phyloP scores from a whole-genome alignment of 2,113 vertebrate genomes.

The Phrynosoma blainvillii region DNA sequence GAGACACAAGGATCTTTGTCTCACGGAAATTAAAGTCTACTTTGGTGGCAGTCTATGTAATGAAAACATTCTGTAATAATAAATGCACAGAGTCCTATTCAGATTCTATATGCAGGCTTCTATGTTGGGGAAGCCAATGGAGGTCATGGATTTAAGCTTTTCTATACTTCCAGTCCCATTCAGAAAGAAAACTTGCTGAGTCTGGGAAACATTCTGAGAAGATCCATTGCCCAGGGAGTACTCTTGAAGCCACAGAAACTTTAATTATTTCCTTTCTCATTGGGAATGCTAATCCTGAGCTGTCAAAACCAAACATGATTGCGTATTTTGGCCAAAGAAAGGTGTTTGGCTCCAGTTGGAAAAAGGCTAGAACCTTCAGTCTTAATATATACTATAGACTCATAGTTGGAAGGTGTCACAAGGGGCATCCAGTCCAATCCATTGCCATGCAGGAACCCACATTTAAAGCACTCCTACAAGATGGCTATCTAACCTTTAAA shows the following conservation, averaged over 20 bases:
- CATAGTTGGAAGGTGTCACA: too few relatives aligned
- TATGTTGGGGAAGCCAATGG: background rate
- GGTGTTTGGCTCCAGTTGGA: background rate
- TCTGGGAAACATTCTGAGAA: conserved; percentile 4
- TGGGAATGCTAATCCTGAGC: conserved; percentile 3
- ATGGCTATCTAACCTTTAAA: too few relatives aligned
- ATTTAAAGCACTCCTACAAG: too few relatives aligned
- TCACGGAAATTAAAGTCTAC: conserved; percentile 17
- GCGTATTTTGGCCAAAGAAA: background rate
- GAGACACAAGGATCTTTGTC: conserved; percentile 21
- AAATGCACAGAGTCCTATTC: conserved; percentile 5
- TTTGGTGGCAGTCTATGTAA: conserved; percentile 14
- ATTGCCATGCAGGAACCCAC: too few relatives aligned
- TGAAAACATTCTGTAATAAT: conserved; percentile 33
- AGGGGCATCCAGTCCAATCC: too few relatives aligned
- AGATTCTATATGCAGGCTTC: conserved; percentile 2
- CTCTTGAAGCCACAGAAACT: background rate
- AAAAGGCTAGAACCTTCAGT: background rate
- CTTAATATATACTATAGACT: too few relatives aligned
- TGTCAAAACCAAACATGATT: background rate
- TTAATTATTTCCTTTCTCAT: conserved; percentile 19
- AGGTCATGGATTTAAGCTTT: conserved; percentile 13
- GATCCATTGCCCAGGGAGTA: background rate
- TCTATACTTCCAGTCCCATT: conserved; percentile 16
- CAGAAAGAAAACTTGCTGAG: conserved; percentile 21